Conservation (phyloP, 1,140 invertebrate genomes). For the Oncopodura yosiiana region DNA sequence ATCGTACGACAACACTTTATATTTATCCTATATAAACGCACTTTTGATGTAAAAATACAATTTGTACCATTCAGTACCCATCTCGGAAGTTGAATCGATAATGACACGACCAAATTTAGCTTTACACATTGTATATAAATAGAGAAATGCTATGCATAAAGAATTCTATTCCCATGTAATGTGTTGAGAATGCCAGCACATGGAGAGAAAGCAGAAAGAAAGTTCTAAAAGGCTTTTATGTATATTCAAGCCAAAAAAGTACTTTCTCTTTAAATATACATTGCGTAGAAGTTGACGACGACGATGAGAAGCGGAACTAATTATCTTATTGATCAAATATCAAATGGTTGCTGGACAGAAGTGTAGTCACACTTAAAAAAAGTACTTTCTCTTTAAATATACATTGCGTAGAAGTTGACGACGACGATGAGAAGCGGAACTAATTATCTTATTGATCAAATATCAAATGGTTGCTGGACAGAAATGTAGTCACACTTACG, state of each 20-base stretch:
- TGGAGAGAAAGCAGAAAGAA: too few species aligned
- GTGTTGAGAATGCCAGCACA: too few species aligned
- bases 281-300: not conserved
- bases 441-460: not conserved
- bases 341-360: not conserved
- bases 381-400: not conserved
- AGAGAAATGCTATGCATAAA: too few species aligned
- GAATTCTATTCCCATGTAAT: too few species aligned
- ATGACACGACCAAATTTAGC: too few species aligned
- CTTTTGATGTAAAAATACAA: too few species aligned
- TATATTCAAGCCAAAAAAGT: too few species aligned
- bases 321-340: not conserved
- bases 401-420: not conserved
- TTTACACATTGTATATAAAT: too few species aligned
- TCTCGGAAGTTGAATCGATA: conserved; percentile 22
- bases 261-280: conserved; percentile 1
- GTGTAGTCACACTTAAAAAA: not conserved
- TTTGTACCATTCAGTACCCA: too few species aligned
- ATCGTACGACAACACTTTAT: conserved; percentile 7
- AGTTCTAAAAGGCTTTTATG: too few species aligned
- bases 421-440: not conserved
- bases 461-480: not conserved
- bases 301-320: not conserved
- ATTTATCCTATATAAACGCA: too few species aligned
- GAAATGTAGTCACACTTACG: too few species aligned